phyloP scores from a whole-genome alignment of 2,888 invertebrate species.

The Oegoconia quadripuncta region DNA sequence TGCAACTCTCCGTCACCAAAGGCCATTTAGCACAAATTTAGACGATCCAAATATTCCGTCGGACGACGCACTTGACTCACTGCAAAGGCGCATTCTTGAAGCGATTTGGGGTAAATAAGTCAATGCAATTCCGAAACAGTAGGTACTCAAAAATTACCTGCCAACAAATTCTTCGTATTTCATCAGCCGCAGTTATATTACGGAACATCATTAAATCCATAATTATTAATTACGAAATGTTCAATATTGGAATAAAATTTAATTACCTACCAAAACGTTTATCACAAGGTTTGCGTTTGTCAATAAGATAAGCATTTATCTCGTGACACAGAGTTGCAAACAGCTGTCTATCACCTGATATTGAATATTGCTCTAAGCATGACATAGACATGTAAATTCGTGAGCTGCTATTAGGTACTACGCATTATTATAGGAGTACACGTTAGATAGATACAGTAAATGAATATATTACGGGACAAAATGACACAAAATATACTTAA shows the following conservation, averaged over 20 bases:
- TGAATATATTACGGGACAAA: too few relatives aligned
- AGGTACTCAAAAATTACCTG: too few relatives aligned
- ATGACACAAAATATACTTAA: too few relatives aligned
- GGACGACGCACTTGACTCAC: constrained; percentile 59
- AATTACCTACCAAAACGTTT: constrained; percentile 37
- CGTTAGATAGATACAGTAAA: too few relatives aligned
- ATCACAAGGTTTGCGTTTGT: constrained; percentile 33
- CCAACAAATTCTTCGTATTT: not conserved
- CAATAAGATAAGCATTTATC: constrained; percentile 42
- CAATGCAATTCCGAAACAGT: too few relatives aligned
- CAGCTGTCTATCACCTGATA: constrained; percentile 39
- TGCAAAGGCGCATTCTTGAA: constrained; percentile 33
- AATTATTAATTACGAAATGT: too few relatives aligned
- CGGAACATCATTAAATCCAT: constrained; percentile 12
- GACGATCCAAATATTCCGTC: constrained; percentile 71
- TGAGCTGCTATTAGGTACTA: too few relatives aligned
- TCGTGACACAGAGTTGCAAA: constrained; percentile 31
- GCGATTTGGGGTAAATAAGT: too few relatives aligned
- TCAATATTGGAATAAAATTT: constrained; percentile 23
- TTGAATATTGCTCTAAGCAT: constrained; percentile 17
- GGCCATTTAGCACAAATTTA: constrained; percentile 65
- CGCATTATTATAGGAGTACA: too few relatives aligned
- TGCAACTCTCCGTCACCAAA: constrained; percentile 57
- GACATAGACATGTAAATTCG: constrained; percentile 1
- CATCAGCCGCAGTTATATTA: constrained; percentile 20